Evolutionary conservation across 2,888 invertebrate genomes (phyloP).

Genomic region (Xylota sylvarum): DNA sequence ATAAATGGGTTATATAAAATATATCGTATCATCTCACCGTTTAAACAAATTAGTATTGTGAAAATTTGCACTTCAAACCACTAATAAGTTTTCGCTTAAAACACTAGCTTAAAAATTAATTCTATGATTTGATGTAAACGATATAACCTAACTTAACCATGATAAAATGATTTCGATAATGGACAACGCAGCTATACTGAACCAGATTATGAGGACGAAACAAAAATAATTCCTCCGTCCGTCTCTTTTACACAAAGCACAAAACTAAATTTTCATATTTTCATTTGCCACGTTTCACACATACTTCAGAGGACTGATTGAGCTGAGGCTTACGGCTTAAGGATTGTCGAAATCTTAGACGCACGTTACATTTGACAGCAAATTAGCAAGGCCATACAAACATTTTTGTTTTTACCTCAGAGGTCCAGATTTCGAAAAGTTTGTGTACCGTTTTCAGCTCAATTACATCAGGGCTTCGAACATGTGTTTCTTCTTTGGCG

Average conservation of each 20-base stretch:
- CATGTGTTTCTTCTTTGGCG: no score
- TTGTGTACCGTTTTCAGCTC: no score
- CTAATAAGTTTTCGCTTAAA: slow-evolving; percentile 85
- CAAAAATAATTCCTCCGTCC: slow-evolving; percentile 51
- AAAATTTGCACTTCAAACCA: slow-evolving; percentile 85
- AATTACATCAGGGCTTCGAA: no score
- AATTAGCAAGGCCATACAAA: no score
- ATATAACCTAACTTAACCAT: slow-evolving; percentile 85
- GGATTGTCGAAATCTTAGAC: background rate
- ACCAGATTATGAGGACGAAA: slow-evolving; percentile 67
- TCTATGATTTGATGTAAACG: slow-evolving; percentile 85
- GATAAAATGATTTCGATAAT: slow-evolving; percentile 83
- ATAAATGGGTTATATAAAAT: slow-evolving; percentile 58
- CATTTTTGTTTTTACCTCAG: no score
- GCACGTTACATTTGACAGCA: background rate
- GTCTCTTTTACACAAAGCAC: slow-evolving; percentile 57
- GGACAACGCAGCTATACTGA: slow-evolving; percentile 77
- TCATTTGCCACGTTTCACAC: slow-evolving; percentile 74
- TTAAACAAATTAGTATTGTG: slow-evolving; percentile 81
- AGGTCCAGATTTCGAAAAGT: no score
- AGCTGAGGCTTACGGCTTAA: slow-evolving; percentile 39
- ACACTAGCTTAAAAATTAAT: slow-evolving; percentile 85
- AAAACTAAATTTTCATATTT: slow-evolving; percentile 41
- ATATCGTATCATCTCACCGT: slow-evolving; percentile 82
- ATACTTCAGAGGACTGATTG: slow-evolving; percentile 25